Percentiles rank a stretch among this genome's conserved stretches.
Conservation (phyloP, 2,797 vertebrate species). For the Oreochromis grahami region DNA sequence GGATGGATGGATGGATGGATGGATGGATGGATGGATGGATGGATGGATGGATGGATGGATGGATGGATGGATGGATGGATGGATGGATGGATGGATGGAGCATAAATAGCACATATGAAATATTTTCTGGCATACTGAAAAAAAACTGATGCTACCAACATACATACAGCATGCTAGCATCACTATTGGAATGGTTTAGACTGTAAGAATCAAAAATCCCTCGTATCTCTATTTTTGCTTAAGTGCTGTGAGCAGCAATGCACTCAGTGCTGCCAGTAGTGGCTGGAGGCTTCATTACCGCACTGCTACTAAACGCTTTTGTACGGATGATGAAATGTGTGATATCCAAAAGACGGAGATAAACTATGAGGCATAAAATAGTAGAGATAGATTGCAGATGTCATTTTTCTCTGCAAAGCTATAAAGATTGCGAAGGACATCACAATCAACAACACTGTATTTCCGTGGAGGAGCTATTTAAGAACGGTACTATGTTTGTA, state of each 20-base stretch:
- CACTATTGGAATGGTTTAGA: not conserved
- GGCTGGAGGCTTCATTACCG: not conserved
- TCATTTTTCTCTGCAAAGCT: not conserved
- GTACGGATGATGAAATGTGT: not conserved
- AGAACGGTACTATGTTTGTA: not conserved
- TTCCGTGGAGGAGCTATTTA: not conserved
- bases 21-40: not conserved
- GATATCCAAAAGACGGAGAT: not conserved
- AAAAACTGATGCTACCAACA: not conserved
- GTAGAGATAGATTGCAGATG: not conserved
- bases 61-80: not conserved
- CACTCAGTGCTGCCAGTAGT: not conserved
- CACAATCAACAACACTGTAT: not conserved
- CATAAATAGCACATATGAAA: not conserved
- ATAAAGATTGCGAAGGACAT: not conserved
- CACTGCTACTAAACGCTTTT: not conserved
- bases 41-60: not conserved
- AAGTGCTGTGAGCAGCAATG: not conserved
- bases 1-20: not conserved
- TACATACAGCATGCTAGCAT: not conserved
- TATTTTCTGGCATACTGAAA: not conserved
- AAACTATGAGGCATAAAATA: not conserved
- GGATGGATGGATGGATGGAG: not conserved
- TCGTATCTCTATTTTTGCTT: not conserved
- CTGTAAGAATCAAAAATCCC: not conserved